Evolutionary conservation across 1,140 invertebrate genomes (phyloP).

Genomic region (Neodiprion fabricii): DNA sequence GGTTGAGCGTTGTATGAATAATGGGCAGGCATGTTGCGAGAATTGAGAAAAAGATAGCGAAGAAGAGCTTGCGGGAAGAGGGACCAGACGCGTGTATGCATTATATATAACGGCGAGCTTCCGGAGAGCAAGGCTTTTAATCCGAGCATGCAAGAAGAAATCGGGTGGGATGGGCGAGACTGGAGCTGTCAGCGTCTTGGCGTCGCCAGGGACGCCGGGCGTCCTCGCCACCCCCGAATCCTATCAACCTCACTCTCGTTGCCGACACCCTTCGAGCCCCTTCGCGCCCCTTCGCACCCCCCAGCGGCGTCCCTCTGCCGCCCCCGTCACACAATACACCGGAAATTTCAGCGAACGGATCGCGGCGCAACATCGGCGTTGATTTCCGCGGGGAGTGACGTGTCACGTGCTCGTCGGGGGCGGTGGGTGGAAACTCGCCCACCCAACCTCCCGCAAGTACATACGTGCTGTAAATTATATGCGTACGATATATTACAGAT

Average conservation of each 20-base stretch:
- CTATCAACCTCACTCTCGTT: slow-evolving; percentile 30
- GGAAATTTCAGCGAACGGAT: slow-evolving; percentile 46
- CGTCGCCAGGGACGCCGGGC: slow-evolving; percentile 40
- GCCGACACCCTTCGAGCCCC: slow-evolving; percentile 17
- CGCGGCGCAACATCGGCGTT: slow-evolving; percentile 37
- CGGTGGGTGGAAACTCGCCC: slow-evolving; percentile 25
- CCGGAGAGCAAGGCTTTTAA: slow-evolving; percentile 47
- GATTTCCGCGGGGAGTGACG: slow-evolving; percentile 52
- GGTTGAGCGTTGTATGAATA: no score
- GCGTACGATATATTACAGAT: no score
- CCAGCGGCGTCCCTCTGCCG: slow-evolving; percentile 12
- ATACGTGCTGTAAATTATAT: no score
- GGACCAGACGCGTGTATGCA: neutral
- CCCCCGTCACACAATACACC: slow-evolving; percentile 39
- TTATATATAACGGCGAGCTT: neutral
- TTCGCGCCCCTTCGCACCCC: slow-evolving; percentile 21
- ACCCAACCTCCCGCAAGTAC: neutral
- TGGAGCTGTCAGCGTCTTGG: slow-evolving; percentile 45
- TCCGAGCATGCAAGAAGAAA: slow-evolving; percentile 47
- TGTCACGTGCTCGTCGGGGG: slow-evolving; percentile 26
- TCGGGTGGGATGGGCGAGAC: slow-evolving; percentile 33
- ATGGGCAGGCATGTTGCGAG: no score
- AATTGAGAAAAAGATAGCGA: neutral
- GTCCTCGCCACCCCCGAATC: slow-evolving; percentile 27
- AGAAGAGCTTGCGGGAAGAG: neutral